Evolutionary conservation across 2,888 invertebrate genomes (phyloP).

Genomic region (Prosapia bicincta): DNA sequence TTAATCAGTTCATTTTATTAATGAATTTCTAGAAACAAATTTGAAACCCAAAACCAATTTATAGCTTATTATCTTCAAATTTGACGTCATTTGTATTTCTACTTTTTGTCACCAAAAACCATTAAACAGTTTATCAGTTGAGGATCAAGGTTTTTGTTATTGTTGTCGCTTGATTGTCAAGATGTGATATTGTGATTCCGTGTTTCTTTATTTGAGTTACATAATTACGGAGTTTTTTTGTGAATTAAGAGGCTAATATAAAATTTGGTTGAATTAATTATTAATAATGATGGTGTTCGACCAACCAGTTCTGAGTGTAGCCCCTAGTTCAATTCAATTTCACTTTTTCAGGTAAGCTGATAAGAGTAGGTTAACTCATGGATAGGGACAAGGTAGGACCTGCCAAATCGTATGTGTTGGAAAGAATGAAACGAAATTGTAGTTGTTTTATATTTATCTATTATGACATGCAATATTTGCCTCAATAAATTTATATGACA

Average conservation of each 20-base stretch:
- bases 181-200: not conserved
- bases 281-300: not conserved
- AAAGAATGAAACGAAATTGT: not conserved
- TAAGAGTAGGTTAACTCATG: not conserved
- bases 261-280: not conserved
- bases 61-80: not conserved
- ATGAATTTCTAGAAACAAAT: too few species aligned
- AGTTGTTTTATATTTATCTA: not conserved
- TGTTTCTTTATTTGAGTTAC: not conserved
- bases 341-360: not conserved
- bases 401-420: not conserved
- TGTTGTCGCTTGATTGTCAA: not conserved
- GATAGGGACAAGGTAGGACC: not conserved
- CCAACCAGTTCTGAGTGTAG: not conserved
- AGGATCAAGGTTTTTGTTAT: not conserved
- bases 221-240: not conserved
- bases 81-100: not conserved
- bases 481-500: too few species aligned
- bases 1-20: too few species aligned
- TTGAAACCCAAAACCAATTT: not conserved
- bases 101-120: not conserved
- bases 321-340: not conserved
- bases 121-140: not conserved
- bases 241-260: not conserved
- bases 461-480: too few species aligned